Evolutionary conservation across 2,797 vertebrate genomes (phyloP).

Genomic region (Bufotes viridis): DNA sequence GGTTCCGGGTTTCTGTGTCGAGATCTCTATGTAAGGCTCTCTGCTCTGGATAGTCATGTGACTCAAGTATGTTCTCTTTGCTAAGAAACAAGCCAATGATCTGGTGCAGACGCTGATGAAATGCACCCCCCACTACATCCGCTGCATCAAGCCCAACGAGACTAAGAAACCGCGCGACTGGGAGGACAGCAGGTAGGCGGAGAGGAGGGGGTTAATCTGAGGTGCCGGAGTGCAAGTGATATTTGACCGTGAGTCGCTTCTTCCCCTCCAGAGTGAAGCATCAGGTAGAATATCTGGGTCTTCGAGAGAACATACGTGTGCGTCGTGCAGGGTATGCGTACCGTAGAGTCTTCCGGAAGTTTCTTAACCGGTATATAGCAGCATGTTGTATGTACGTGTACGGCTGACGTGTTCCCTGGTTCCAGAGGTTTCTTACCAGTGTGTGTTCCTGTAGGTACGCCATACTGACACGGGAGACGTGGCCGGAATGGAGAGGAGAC

Average conservation of each 20-base stretch:
- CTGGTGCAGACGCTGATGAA: constrained; percentile 84
- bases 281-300: constrained; percentile 85
- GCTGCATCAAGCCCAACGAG: constrained; percentile 87
- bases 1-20: too few species aligned
- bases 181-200: constrained; percentile 76
- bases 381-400: not conserved
- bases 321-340: constrained; percentile 83
- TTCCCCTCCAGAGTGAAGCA: constrained; percentile 73
- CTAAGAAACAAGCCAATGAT: constrained; percentile 84
- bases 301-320: constrained; percentile 84
- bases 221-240: too few species aligned
- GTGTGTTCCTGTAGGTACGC: constrained; percentile 76
- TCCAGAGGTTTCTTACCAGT: not conserved
- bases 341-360: constrained; percentile 79
- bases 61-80: not conserved
- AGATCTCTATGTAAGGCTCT: too few species aligned
- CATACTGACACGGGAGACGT: constrained; percentile 82
- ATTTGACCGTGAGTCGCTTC: not conserved
- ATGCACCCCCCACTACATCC: constrained; percentile 85
- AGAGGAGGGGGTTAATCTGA: not conserved
- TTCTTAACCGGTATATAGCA: constrained; percentile 78
- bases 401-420: too few species aligned
- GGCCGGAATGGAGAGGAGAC: constrained; percentile 80
- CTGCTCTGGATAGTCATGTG: too few species aligned
- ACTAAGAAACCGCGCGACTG: constrained; percentile 82